Evolutionary conservation across 2,797 vertebrate species (phyloP), one percentile per base, ranked within the genome.

Genomic region (Pampus argenteus): DNA sequence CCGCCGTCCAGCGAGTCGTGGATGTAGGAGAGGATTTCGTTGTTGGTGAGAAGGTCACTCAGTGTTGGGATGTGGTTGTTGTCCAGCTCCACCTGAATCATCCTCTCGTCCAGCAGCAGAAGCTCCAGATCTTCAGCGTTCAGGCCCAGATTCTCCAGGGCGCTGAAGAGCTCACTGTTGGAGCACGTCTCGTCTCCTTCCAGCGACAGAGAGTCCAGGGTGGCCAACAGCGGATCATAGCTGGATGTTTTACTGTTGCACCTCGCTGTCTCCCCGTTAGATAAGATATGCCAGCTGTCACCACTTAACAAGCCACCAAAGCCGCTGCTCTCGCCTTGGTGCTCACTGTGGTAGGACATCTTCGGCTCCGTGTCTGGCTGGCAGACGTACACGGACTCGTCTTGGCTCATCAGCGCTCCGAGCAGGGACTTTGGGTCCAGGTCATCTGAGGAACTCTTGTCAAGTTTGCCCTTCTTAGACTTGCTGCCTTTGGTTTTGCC

Each of bases 101-200:
- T 95, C 76, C 94, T 89, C 81, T 96, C 93, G 17, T 96, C 94
- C 67, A 95, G 85, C 54, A 96, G 91, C 76, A 96, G 88, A 5
- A 95, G 91, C 76, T 96, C 95, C 73, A 96, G 74, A 67, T 96
- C 95, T 47, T 96, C 94, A 0, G 94, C 90, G 0, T 92, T 93
- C 50, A 96, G 87, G 2, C 94, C 95, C 44, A 95, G 86, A 28
- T 89, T 92, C 83, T 96, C 95, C 82, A 96, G 82, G 0, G 91
- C 93, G 1, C 72, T 89, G 26, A 96, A 95, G 13, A 96, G 82
- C 78, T 96, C 91, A 0, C 85, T 93, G 14, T 94, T 95, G 56
- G 95, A 95, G 81, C 94, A 96, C 4, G 71, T 83, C 23, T 95
- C 92, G 0, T 92, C 89, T 2, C 75, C 88, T 0, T 85, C 91